Base-by-base conservation (phyloP, 2,113 vertebrate genomes). In the Glareola pratincola region DNA sequence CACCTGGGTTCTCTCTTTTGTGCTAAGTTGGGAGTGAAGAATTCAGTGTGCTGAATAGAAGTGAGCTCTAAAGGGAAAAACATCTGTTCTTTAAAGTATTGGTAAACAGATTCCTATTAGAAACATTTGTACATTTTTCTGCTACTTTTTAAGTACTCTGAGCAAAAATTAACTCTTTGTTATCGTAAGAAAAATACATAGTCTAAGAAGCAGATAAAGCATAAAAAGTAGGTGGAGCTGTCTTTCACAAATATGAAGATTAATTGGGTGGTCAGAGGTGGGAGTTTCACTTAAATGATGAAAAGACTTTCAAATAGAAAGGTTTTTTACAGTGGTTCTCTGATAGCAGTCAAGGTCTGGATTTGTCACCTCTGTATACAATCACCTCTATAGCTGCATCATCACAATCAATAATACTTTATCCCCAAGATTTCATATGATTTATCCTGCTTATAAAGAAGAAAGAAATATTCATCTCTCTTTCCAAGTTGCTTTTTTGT, bases 381-480 rank as follows among this genome's bases (percentile, higher is more conserved):
- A 18, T 8, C 19, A 34, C 16, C 48, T 56, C 39, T 68, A 36
- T 36, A 79, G 29, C 32, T 74, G 27, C 39, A 85, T 60, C 22
- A 7, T 21, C 17, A 75, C 62, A 36, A 20, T 3, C 24, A 86
- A 32, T 9, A 83, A 29, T 36, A 67, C 21, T 48, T 82, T n/a
- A 72, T 62, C 27, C 10, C 20, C 14, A 86, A 54, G 5, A n/a
- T 86, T 66, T 56, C 1, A 2, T 37, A 43, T n/a, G 3, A 78
- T 71, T 90, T 67, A 11, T 71, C 34, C 74, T 75, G 21, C 12
- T 85, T 79, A 43, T 45, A 13, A n/a, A 26, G 41, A 45, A 3
- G 11, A 89, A 89, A 26, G 0, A 51, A 60, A 8, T 60, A 67
- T 29, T 50, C 0, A 10, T 4, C 1, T 0, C 1, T 14, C 60